phyloP scores from a whole-genome alignment of 2,113 vertebrate species.

The Xerus inauris region DNA sequence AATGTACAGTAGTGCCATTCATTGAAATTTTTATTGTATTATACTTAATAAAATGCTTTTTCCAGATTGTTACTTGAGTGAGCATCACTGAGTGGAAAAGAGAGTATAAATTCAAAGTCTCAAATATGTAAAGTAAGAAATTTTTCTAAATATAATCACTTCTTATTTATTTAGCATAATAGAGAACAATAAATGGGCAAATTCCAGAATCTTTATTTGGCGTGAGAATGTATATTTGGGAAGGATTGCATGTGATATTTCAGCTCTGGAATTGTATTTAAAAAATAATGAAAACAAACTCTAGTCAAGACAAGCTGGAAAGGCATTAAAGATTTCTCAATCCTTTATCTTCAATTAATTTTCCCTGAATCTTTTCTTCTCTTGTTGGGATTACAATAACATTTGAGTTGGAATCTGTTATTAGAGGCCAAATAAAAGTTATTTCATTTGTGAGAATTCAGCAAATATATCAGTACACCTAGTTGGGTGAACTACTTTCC shows the following conservation, averaged over 20 bases:
- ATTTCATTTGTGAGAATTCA: not conserved
- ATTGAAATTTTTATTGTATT: constrained; percentile 11
- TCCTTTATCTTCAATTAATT: not conserved
- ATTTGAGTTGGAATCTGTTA: not conserved
- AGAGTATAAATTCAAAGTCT: not conserved
- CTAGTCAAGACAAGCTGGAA: not conserved
- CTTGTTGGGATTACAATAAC: not conserved
- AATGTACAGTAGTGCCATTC: not conserved
- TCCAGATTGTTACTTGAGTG: not conserved
- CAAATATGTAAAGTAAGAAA: not conserved
- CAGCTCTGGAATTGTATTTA: not conserved
- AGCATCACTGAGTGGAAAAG: not conserved
- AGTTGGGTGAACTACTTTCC: not conserved
- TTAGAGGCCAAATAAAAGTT: not conserved
- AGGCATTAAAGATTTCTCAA: not conserved
- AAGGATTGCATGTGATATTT: not conserved
- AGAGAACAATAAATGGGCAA: not conserved
- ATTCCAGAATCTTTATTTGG: not conserved
- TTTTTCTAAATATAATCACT: not conserved
- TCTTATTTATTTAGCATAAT: constrained; percentile 23
- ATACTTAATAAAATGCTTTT: constrained; percentile 25
- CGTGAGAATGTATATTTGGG: not conserved
- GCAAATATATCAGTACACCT: not conserved
- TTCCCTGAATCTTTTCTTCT: not conserved
- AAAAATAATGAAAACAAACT: not conserved